Conservation (phyloP, 2,113 vertebrate genomes). For the Albula glossodonta region DNA sequence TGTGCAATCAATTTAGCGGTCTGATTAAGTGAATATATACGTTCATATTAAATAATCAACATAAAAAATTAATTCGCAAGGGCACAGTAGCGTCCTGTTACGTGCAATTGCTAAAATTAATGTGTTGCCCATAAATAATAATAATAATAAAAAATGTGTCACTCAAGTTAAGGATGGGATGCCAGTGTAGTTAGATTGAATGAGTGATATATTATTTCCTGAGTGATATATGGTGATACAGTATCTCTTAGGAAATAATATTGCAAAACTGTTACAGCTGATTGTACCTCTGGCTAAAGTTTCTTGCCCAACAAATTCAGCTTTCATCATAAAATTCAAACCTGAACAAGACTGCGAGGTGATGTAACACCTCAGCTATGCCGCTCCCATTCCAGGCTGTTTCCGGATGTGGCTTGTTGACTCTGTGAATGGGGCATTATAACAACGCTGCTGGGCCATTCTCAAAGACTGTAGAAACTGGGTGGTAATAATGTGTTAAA, state of each 20-base stretch:
- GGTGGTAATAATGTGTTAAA: conserved; percentile 18
- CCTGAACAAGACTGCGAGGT: neutral
- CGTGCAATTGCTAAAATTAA: neutral
- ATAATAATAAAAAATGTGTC: neutral
- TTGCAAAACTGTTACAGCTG: neutral
- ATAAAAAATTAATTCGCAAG: neutral
- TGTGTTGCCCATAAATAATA: neutral
- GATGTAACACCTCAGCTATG: conserved; percentile 12
- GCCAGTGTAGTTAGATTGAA: neutral
- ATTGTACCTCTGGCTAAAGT: neutral
- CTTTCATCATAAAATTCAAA: conserved; percentile 1
- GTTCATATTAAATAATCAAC: neutral
- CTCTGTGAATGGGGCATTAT: neutral
- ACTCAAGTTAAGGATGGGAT: neutral
- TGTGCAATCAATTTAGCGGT: neutral
- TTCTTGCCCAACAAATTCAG: neutral
- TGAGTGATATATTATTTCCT: neutral
- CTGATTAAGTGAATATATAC: neutral
- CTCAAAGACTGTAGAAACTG: neutral
- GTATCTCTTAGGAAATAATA: neutral
- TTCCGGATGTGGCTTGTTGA: neutral
- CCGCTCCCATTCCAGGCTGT: neutral
- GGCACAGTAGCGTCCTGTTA: neutral
- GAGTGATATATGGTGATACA: neutral
- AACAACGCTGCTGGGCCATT: conserved; percentile 8